A percentile compares a stretch with the other conserved stretches of the same genome.
Evolutionary conservation across 2,113 vertebrate genomes (phyloP).

Genomic region (Ophiodon elongatus): DNA sequence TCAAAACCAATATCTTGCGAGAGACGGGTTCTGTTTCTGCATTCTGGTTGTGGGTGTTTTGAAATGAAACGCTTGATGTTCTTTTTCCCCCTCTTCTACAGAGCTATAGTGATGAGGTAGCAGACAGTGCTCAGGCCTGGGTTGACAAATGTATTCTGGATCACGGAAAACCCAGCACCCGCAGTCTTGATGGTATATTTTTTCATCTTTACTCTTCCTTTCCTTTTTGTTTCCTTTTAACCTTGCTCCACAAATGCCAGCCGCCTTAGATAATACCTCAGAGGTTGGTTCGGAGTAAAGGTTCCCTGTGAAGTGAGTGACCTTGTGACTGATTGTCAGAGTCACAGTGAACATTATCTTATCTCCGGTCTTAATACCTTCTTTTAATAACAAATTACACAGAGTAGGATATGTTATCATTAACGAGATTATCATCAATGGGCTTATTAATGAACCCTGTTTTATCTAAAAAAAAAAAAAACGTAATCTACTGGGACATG

Average conservation of each 20-base stretch:
- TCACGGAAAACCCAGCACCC: conserved; percentile 67
- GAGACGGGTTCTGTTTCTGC: background rate
- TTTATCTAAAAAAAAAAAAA: conserved; percentile 19
- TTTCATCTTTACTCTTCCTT: background rate
- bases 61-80: background rate
- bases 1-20: background rate
- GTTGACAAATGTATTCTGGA: conserved; percentile 66
- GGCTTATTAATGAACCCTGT: conserved; percentile 19
- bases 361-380: conserved; percentile 38
- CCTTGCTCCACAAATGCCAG: background rate
- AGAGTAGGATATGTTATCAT: conserved; percentile 28
- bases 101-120: conserved; percentile 69
- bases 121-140: conserved; percentile 72
- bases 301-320: conserved; percentile 20
- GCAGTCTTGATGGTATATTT: conserved; percentile 62
- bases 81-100: conserved; percentile 16
- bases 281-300: background rate
- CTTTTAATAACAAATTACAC: conserved; percentile 37
- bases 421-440: conserved; percentile 8
- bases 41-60: background rate
- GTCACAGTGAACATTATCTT: conserved; percentile 35
- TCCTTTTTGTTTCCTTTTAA: background rate
- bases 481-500: conserved; percentile 13
- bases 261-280: background rate
- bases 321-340: conserved; percentile 20